Conservation (phyloP, 2,113 vertebrate genomes). For the Anthoscopus minutus region DNA sequence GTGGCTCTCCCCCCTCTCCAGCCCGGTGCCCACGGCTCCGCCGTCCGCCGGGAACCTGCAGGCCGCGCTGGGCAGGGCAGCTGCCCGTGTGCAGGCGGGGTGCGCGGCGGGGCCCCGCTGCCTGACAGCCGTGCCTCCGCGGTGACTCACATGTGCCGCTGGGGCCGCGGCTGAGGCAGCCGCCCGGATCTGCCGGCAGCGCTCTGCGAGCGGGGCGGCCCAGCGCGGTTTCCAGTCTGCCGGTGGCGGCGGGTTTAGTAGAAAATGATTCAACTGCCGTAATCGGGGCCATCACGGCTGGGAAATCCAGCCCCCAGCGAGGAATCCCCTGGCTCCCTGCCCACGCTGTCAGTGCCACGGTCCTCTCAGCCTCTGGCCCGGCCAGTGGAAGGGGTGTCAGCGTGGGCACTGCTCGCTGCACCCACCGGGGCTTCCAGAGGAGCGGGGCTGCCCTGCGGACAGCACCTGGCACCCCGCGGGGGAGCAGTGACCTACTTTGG, state of each 20-base stretch:
- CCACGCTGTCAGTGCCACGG: background rate
- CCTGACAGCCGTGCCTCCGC: background rate
- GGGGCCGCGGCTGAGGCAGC: background rate
- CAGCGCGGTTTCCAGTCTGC: background rate
- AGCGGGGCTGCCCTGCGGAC: background rate
- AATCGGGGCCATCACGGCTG: constrained; percentile 20
- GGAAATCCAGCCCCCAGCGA: constrained; percentile 28
- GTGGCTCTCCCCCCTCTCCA: background rate
- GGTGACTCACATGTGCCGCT: constrained; percentile 3
- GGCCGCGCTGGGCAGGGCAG: background rate
- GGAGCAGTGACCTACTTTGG: constrained; percentile 29
- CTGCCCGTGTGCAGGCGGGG: background rate
- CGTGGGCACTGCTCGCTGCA: background rate
- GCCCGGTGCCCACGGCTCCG: background rate
- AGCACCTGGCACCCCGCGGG: background rate
- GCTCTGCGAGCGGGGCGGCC: background rate
- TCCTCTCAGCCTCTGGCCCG: background rate
- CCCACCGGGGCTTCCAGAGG: background rate
- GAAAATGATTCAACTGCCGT: constrained; percentile 49
- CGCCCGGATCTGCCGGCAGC: background rate
- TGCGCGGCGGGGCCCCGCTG: background rate
- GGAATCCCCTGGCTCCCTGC: constrained; percentile 44
- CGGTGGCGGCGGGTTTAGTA: background rate
- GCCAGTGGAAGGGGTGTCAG: background rate
- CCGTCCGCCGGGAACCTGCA: background rate